Conservation (phyloP, 2,888 invertebrate species). For the Chesias legatella region DNA sequence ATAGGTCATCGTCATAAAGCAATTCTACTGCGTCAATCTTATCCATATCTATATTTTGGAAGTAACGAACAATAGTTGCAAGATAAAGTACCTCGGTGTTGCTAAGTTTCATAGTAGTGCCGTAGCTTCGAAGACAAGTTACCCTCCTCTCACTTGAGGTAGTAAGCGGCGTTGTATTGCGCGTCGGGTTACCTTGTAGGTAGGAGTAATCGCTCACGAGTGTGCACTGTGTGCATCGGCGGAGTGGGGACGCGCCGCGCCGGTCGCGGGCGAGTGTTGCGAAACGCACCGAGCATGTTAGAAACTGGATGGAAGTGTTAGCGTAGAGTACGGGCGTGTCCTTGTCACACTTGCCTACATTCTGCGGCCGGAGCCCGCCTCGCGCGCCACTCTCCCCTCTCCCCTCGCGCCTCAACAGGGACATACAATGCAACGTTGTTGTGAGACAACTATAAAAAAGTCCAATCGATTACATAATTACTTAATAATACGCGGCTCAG, state of each 20-base stretch:
- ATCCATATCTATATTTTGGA: conserved; percentile 6
- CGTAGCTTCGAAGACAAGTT: conserved; percentile 2
- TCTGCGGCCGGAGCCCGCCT: conserved; percentile 64
- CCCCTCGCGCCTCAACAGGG: conserved; percentile 56
- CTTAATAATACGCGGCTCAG: conserved; percentile 19
- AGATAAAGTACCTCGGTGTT: not conserved
- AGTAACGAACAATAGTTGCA: not conserved
- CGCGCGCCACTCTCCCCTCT: conserved; percentile 52
- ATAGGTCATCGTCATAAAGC: conserved; percentile 31
- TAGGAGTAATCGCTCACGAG: conserved; percentile 58
- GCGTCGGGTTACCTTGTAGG: conserved; percentile 54
- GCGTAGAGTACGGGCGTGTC: conserved; percentile 78
- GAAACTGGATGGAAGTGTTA: conserved; percentile 80
- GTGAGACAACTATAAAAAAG: conserved; percentile 62
- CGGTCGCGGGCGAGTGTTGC: conserved; percentile 61
- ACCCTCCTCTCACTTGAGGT: conserved; percentile 30
- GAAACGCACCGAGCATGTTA: conserved; percentile 75
- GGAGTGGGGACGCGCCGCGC: conserved; percentile 56
- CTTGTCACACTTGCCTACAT: conserved; percentile 81
- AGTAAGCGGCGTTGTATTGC: conserved; percentile 44
- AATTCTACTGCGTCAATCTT: conserved; percentile 23
- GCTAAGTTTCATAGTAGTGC: conserved; percentile 8
- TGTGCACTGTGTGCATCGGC: conserved; percentile 58
- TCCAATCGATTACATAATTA: conserved; percentile 46
- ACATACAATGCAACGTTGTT: conserved; percentile 69